Evolutionary conservation across 2,113 vertebrate species (phyloP).

Genomic region (Nycticryphes semicollaris): DNA sequence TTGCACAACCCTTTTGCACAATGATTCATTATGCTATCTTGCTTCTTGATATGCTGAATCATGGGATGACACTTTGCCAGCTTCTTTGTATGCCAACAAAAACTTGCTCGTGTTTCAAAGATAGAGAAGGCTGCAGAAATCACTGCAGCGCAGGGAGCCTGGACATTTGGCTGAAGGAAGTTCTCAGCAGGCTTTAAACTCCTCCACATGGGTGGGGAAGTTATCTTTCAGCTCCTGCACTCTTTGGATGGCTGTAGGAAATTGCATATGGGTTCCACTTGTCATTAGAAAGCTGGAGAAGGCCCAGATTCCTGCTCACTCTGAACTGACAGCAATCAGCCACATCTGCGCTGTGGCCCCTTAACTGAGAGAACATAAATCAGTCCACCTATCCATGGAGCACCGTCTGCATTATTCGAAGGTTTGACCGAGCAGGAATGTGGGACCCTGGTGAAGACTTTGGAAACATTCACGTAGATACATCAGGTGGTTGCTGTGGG

Average conservation of each 20-base stretch:
- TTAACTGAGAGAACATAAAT: neutral
- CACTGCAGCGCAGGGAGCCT: neutral
- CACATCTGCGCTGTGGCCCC: neutral
- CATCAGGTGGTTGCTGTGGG: neutral
- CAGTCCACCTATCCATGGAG: neutral
- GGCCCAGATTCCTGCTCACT: neutral
- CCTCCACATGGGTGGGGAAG: neutral
- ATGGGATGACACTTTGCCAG: slow-evolving; percentile 37
- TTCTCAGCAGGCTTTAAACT: slow-evolving; percentile 23
- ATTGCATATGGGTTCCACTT: neutral
- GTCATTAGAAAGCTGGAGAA: neutral
- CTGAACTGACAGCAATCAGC: neutral
- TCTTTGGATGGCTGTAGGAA: neutral
- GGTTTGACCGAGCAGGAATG: accelerated
- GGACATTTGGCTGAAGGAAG: neutral
- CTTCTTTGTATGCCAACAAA: slow-evolving; percentile 31
- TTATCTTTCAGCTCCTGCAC: neutral
- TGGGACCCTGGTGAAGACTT: neutral
- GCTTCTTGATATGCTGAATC: slow-evolving; percentile 50
- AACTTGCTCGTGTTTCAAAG: slow-evolving; percentile 17
- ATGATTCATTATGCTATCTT: slow-evolving; percentile 46
- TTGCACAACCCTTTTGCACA: slow-evolving; percentile 33
- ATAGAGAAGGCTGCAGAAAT: slow-evolving; percentile 6
- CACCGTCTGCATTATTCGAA: neutral
- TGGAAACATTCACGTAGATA: neutral